phyloP scores from a whole-genome alignment of 1,140 invertebrate species.

The Drosophila rhopaloa region DNA sequence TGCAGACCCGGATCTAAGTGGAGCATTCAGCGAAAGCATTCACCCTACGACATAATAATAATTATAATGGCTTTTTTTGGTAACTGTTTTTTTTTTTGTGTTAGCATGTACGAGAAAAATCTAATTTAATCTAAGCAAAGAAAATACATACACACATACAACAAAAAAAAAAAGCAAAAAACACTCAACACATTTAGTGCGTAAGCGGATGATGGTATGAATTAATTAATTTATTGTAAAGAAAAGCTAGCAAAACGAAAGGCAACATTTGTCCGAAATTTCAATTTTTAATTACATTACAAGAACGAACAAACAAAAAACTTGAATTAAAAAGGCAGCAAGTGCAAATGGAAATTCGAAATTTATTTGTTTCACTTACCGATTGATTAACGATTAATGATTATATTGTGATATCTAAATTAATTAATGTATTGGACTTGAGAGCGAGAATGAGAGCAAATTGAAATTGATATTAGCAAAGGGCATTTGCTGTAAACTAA shows the following conservation, averaged over 20 bases:
- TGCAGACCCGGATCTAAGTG: constrained; percentile 69
- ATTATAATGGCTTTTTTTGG: constrained; percentile 23
- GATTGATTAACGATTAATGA: constrained; percentile 66
- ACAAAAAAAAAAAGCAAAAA: too few relatives aligned
- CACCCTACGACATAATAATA: constrained; percentile 30
- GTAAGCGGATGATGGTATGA: constrained; percentile 6
- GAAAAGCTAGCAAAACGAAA: constrained; percentile 23
- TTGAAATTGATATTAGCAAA: constrained; percentile 61
- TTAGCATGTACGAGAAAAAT: constrained; percentile 29
- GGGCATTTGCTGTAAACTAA: constrained; percentile 36
- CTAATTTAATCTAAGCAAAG: constrained; percentile 38
- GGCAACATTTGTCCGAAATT: constrained; percentile 21
- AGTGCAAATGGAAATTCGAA: constrained; percentile 28
- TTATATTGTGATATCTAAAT: constrained; percentile 84
- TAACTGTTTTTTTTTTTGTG: constrained; percentile 16
- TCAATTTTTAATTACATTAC: constrained; percentile 15
- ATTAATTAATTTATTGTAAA: constrained; percentile 25
- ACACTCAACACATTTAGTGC: constrained; percentile 27
- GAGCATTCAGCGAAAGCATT: constrained; percentile 16
- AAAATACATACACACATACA: constrained; percentile 20
- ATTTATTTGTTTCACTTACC: constrained; percentile 39
- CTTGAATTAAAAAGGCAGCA: constrained; percentile 3
- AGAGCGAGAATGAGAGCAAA: constrained; percentile 21
- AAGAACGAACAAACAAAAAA: constrained; percentile 6
- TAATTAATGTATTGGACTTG: constrained; percentile 50